phyloP scores from a whole-genome alignment of 2,888 invertebrate genomes.

The Antitype chi region DNA sequence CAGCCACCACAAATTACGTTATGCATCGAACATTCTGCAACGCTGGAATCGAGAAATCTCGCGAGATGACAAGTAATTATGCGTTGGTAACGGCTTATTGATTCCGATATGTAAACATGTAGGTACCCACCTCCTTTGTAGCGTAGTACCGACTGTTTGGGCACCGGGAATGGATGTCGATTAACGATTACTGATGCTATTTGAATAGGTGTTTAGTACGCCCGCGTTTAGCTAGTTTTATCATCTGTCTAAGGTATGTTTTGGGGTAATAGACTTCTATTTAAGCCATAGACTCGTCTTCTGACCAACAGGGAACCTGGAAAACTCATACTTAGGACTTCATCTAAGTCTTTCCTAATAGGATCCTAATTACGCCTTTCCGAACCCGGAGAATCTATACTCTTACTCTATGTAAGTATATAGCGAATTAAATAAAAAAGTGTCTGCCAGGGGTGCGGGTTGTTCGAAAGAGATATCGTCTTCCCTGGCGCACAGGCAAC shows the following conservation, averaged over 20 bases:
- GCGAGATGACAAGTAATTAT: slow-evolving; percentile 56
- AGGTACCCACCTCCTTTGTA: slow-evolving; percentile 18
- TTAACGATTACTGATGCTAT: slow-evolving; percentile 3
- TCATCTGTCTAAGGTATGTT: not conserved
- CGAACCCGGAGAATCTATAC: not conserved
- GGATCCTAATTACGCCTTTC: not conserved
- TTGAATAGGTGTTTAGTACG: not conserved
- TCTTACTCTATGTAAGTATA: too few species aligned
- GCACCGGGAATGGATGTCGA: slow-evolving; percentile 12
- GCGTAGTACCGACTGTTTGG: slow-evolving; percentile 24
- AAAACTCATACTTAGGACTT: not conserved
- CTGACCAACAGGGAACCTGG: too few species aligned
- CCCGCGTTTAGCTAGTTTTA: not conserved
- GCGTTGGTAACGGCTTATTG: slow-evolving; percentile 48
- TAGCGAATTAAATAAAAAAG: too few species aligned
- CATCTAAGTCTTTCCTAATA: too few species aligned
- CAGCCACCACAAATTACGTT: slow-evolving; percentile 51
- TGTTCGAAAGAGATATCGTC: too few species aligned
- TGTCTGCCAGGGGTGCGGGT: too few species aligned
- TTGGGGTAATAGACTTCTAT: not conserved
- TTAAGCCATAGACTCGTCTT: not conserved
- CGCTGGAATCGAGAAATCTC: slow-evolving; percentile 59
- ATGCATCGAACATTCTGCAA: slow-evolving; percentile 54
- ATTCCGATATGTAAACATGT: slow-evolving; percentile 49
- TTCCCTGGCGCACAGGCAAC: too few species aligned